These are phyloP conservation scores for Plodia interpunctella DNA, from an alignment of 1,140 invertebrate genomes.

Conservation along the genomic window DNA sequence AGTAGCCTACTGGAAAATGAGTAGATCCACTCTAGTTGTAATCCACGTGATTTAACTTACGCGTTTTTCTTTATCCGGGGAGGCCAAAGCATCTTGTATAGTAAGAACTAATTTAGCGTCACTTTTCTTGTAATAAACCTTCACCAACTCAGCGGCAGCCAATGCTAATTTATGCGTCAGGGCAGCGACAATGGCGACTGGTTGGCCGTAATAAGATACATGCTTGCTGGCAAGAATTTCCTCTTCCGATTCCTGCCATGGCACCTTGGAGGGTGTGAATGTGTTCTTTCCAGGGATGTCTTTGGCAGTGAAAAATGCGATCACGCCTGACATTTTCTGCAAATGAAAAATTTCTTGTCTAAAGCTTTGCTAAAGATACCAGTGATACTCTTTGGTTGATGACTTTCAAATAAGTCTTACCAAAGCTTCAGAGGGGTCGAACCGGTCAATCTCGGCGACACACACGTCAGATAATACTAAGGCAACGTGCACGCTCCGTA, in stretches of 20 bases:
- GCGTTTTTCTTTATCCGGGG: slow-evolving; percentile 55
- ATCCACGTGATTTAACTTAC: slow-evolving; percentile 29
- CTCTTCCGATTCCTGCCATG: slow-evolving; percentile 49
- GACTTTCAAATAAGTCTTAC: slow-evolving; percentile 71
- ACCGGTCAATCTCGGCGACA: slow-evolving; percentile 71
- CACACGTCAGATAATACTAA: slow-evolving; percentile 79
- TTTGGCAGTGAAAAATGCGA: slow-evolving; percentile 83
- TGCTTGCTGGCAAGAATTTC: slow-evolving; percentile 76
- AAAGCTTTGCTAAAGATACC: no score
- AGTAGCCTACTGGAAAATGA: no score
- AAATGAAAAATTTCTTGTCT: slow-evolving; percentile 3
- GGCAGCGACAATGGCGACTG: slow-evolving; percentile 84
- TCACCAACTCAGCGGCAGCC: slow-evolving; percentile 80
- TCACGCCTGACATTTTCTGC: slow-evolving; percentile 82
- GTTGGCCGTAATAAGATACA: slow-evolving; percentile 83
- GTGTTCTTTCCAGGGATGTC: slow-evolving; percentile 87
- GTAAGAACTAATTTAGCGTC: slow-evolving; percentile 53
- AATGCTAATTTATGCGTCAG: slow-evolving; percentile 78
- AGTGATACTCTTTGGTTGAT: no score
- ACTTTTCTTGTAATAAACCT: slow-evolving; percentile 80
- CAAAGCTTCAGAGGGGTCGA: slow-evolving; percentile 80
- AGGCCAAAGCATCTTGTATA: slow-evolving; percentile 79
- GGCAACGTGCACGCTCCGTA: slow-evolving; percentile 80
- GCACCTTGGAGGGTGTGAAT: slow-evolving; percentile 58
- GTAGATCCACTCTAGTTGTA: no score